These are phyloP conservation scores for Andrena haemorrhoa DNA, from an alignment of 2,888 invertebrate genomes.

Conservation along the genomic window DNA sequence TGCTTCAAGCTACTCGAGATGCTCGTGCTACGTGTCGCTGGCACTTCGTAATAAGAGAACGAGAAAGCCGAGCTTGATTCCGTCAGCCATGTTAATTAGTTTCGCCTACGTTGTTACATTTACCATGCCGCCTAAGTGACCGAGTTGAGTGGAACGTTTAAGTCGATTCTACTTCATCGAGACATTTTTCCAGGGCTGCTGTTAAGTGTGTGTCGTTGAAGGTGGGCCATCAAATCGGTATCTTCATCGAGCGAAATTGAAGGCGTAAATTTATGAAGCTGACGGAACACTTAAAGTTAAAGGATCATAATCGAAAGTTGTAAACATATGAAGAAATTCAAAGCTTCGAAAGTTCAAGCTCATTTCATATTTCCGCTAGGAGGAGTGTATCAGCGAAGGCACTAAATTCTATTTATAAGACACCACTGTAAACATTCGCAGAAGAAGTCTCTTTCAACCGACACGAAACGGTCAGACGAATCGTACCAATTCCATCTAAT, in stretches of 20 bases:
- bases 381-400: too few relatives aligned
- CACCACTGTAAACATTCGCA: neutral
- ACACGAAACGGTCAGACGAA: neutral
- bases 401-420: neutral
- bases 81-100: neutral
- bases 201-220: too few relatives aligned
- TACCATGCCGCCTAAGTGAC: neutral
- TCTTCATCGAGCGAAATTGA: neutral
- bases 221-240: neutral
- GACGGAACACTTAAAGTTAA: too few relatives aligned
- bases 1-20: slow-evolving; percentile 27
- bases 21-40: slow-evolving; percentile 27
- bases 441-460: neutral
- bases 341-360: neutral
- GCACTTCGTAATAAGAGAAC: slow-evolving; percentile 17
- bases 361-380: neutral
- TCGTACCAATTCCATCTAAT: neutral
- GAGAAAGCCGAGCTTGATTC: slow-evolving; percentile 1
- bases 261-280: neutral
- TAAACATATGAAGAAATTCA: neutral
- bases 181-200: too few relatives aligned
- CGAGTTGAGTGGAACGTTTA: neutral
- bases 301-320: neutral
- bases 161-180: neutral
- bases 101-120: neutral